These are phyloP conservation scores for Hypolimnas misippus DNA, from an alignment of 2,888 invertebrate genomes.

Conservation along the genomic window DNA sequence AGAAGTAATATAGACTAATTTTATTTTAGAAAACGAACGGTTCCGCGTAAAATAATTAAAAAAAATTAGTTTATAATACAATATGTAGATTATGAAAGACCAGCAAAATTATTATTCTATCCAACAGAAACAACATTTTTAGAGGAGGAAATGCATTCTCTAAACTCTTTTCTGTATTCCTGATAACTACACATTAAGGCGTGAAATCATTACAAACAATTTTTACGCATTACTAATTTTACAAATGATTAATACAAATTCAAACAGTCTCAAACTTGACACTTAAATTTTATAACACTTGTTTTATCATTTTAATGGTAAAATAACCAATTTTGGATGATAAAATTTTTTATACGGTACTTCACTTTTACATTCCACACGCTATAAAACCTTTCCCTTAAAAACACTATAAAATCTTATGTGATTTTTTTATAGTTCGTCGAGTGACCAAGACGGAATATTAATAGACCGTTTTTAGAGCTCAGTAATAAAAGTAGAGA, in stretches of 20 bases:
- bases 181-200: too few species aligned
- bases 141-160: too few species aligned
- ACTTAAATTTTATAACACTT: not conserved
- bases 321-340: not conserved
- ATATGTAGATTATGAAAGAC: too few species aligned
- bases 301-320: not conserved
- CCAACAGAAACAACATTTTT: too few species aligned
- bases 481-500: not conserved
- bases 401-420: constrained; percentile 10
- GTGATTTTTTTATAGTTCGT: constrained; percentile 7
- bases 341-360: not conserved
- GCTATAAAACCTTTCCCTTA: constrained; percentile 4
- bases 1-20: too few species aligned
- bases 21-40: too few species aligned
- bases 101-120: too few species aligned
- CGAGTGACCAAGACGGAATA: constrained; percentile 5
- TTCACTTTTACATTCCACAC: constrained; percentile 6
- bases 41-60: too few species aligned
- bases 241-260: not conserved
- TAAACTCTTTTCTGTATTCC: too few species aligned
- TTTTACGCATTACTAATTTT: too few species aligned
- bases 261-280: not conserved
- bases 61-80: too few species aligned
- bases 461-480: constrained; percentile 1
- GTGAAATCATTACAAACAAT: not conserved